Base-by-base conservation (phyloP, 2,888 invertebrate genomes). In the Plusia festucae region DNA sequence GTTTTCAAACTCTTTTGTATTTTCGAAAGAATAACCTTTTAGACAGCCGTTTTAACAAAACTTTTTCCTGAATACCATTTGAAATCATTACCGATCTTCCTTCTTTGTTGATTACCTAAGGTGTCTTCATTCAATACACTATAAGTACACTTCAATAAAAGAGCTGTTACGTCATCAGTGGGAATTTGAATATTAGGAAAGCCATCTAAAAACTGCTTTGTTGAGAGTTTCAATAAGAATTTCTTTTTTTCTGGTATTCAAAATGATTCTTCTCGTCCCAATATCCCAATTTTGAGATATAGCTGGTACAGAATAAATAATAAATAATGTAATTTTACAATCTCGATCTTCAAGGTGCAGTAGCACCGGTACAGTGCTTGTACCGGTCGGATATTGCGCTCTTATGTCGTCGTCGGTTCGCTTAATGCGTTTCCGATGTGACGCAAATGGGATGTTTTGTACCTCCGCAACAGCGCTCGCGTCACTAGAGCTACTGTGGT, bases 351-450 rank as follows among this genome's bases (percentile, higher is more conserved):
- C 62, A 49, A 70, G 68, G 72, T 66, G 64, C 63, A 66, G 70
- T 69, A 68, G 69, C 77, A 73, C 74, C 67, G 75, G 78, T 70
- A 80, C 69, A 71, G 67, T 72, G 62, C 61, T 74, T 60, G 72
- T 81, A 81, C 83, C 86, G 87, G 88, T 90, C 93, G 94, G 93
- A 94, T 93, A 94, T 94, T 94, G 92, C 90, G 89, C 90, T 92
- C 90, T 89, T 87, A 87, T 83, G 85, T 86, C 90, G 85, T 88
- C 88, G 89, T 89, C 90, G 88, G 87, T 82, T 86, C 86, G 87
- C 87, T 89, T 91, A 92, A 93, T 93, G 91, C 86, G 91, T 93
- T 94, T 94, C 94, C 94, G 91, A 93, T 92, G 92, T 92, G 93
- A 89, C 89, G 90, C 89, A 92, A 93, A 92, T 92, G 91, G 88